Percentiles rank a stretch among this genome's conserved stretches.
Evolutionary conservation across 2,888 invertebrate genomes (phyloP).

Genomic region (Leucophora obtusa): DNA sequence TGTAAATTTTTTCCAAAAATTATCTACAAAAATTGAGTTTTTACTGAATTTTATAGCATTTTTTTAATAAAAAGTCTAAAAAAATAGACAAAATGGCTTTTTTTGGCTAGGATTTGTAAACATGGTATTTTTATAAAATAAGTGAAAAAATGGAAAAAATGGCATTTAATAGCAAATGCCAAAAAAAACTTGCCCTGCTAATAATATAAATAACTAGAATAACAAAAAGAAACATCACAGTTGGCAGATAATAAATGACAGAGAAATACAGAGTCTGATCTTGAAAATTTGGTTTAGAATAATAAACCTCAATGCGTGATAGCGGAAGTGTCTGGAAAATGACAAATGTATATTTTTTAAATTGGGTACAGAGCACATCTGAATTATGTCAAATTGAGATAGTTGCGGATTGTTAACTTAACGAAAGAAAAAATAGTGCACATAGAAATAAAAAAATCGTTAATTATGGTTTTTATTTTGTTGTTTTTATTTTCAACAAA

Average conservation of each 20-base stretch:
- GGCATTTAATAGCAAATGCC: too few species aligned
- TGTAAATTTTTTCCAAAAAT: too few species aligned
- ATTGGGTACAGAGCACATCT: constrained; percentile 47
- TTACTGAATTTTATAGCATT: too few species aligned
- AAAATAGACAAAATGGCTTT: too few species aligned
- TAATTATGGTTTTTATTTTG: constrained; percentile 2
- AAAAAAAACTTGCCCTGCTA: too few species aligned
- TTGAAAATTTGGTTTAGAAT: constrained; percentile 34
- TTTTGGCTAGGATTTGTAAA: too few species aligned
- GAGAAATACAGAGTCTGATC: constrained; percentile 27
- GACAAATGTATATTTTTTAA: constrained; percentile 57
- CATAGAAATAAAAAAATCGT: neutral
- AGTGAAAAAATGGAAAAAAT: too few species aligned
- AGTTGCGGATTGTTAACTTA: constrained; percentile 44
- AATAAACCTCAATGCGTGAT: constrained; percentile 42
- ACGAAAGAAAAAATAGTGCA: neutral
- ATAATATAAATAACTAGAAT: too few species aligned
- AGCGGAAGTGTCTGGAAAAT: constrained; percentile 50
- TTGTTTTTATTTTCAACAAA: neutral
- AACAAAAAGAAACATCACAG: too few species aligned
- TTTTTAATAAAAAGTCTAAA: too few species aligned
- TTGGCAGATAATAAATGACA: neutral
- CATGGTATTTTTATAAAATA: too few species aligned
- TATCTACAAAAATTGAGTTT: too few species aligned
- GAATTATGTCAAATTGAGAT: constrained; percentile 63